Conservation (phyloP, 2,797 vertebrate genomes). For the Tenualosa thibaudeaui region DNA sequence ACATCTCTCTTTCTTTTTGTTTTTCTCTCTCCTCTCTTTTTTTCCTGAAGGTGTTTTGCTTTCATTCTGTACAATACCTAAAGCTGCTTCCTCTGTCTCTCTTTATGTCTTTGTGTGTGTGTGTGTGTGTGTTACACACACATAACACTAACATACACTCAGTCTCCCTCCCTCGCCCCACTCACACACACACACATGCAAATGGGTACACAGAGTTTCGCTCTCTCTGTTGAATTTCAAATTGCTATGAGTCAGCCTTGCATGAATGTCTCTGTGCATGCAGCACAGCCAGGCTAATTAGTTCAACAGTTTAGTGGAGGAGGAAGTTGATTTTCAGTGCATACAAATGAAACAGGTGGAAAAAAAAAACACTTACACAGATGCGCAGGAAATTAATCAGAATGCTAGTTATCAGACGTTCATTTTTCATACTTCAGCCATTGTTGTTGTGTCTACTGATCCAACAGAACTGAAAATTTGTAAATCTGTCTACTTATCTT, state of each 20-base stretch:
- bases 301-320: neutral
- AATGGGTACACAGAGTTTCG: neutral
- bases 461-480: no score
- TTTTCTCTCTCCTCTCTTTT: neutral
- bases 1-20: neutral
- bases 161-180: neutral
- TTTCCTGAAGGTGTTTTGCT: neutral
- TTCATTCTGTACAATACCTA: neutral
- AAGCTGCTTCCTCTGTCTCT: neutral
- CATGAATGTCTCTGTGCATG: neutral
- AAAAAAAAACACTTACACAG: neutral
- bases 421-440: no score
- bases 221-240: neutral
- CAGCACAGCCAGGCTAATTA: neutral
- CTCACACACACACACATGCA: neutral
- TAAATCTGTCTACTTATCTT: no score
- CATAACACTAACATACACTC: neutral
- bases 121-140: neutral
- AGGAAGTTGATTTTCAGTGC: neutral
- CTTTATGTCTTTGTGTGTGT: neutral
- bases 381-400: neutral
- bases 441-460: no score
- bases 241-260: neutral
- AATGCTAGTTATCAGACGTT: neutral
- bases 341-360: neutral